A percentile compares a stretch with the other conserved stretches of the same genome.
Conservation (phyloP, 92 coral and sea anemone genomes). For the Diadumene lineata region DNA sequence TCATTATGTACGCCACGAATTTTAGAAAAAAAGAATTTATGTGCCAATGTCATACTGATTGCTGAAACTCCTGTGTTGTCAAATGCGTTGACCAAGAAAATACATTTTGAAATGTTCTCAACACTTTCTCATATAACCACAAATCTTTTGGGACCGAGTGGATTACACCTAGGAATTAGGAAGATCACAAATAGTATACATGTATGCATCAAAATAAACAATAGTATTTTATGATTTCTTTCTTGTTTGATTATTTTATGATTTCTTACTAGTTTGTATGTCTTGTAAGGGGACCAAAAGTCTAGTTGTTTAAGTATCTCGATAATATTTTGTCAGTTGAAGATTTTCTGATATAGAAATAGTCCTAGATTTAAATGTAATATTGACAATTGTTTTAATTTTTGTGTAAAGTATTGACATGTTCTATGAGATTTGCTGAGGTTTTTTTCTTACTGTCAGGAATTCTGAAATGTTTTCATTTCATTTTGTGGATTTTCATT, state of each 20-base stretch:
- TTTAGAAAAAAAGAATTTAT: too few relatives aligned
- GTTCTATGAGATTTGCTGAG: too few relatives aligned
- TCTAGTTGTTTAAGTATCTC: too few relatives aligned
- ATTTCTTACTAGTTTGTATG: too few relatives aligned
- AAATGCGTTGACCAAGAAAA: conserved; percentile 1
- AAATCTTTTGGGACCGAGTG: not conserved
- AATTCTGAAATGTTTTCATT: not conserved
- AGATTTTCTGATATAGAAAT: not conserved
- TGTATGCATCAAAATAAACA: not conserved
- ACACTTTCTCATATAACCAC: not conserved
- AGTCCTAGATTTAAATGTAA: too few relatives aligned
- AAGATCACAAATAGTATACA: not conserved
- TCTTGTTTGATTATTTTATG: too few relatives aligned
- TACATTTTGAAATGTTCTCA: not conserved
- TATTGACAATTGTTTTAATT: not conserved
- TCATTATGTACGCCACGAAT: too few relatives aligned
- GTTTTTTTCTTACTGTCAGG: too few relatives aligned
- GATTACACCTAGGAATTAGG: not conserved
- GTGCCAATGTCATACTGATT: too few relatives aligned
- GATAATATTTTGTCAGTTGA: not conserved
- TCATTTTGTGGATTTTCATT: not conserved
- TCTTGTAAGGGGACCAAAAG: too few relatives aligned
- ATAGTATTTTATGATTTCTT: not conserved
- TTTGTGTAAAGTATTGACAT: too few relatives aligned
- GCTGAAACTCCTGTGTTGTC: not conserved